These are phyloP conservation scores for Ploceus nigricollis DNA, from an alignment of 2,113 vertebrate species.

Conservation along the genomic window DNA sequence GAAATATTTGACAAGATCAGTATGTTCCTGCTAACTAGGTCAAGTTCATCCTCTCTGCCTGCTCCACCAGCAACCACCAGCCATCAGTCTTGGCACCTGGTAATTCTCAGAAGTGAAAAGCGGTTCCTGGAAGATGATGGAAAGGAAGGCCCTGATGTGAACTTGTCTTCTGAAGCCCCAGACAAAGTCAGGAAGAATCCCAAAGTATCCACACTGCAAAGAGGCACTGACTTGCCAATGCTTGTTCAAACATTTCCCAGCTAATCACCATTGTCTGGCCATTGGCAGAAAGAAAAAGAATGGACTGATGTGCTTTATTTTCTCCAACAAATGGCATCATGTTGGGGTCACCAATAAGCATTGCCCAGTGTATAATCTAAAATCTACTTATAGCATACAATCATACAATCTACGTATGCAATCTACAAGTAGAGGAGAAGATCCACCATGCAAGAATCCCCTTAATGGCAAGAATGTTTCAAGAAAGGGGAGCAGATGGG, in stretches of 20 bases:
- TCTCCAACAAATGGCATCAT: background rate
- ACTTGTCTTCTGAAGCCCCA: background rate
- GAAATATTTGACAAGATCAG: background rate
- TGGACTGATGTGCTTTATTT: background rate
- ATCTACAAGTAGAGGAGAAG: background rate
- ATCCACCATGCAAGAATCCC: background rate
- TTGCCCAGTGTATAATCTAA: background rate
- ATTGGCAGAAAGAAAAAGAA: background rate
- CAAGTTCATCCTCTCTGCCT: background rate
- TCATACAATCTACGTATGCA: background rate
- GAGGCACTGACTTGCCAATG: rapidly evolving
- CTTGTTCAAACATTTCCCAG: background rate
- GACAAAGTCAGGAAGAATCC: background rate
- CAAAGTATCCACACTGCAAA: background rate
- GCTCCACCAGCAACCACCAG: background rate
- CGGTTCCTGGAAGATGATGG: background rate
- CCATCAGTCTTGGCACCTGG: background rate
- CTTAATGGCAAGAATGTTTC: background rate
- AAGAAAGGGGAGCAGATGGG: background rate
- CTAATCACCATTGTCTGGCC: background rate
- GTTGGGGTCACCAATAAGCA: background rate
- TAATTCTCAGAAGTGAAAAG: background rate
- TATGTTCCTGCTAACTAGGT: slow-evolving; percentile 16
- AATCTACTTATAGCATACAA: too few relatives aligned
- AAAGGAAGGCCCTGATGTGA: background rate